A percentile compares a stretch with the other conserved stretches of the same genome.
phyloP scores from a whole-genome alignment of 2,888 invertebrate species.

The Agriopis marginaria region DNA sequence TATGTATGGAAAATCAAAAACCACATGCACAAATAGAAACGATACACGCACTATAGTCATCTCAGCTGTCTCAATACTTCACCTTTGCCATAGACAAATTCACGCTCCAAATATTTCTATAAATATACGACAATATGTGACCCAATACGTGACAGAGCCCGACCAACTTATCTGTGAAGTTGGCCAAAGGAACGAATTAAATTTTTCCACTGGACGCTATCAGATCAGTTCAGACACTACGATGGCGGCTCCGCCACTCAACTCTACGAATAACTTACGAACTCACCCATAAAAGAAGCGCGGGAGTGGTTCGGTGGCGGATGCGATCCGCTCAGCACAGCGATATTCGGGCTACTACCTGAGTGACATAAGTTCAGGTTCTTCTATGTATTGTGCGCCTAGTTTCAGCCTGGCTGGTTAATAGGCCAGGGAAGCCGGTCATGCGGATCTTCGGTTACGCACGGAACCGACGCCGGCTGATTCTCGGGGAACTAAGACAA shows the following conservation, averaged over 20 bases:
- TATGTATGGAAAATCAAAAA: neutral
- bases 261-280: constrained; percentile 36
- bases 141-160: constrained; percentile 41
- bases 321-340: constrained; percentile 59
- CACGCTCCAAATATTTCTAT: constrained; percentile 50
- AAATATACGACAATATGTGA: constrained; percentile 47
- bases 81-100: constrained; percentile 26
- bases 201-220: neutral
- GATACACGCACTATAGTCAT: neutral
- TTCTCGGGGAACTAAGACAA: constrained; percentile 10
- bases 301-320: constrained; percentile 61
- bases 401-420: constrained; percentile 66
- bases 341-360: constrained; percentile 57
- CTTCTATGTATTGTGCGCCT: constrained; percentile 51
- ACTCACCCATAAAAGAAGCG: constrained; percentile 72
- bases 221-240: neutral
- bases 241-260: neutral
- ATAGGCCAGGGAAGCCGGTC: constrained; percentile 70
- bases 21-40: neutral
- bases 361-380: constrained; percentile 58
- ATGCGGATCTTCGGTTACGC: constrained; percentile 54
- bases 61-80: constrained; percentile 21
- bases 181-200: neutral
- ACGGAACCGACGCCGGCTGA: constrained; percentile 15
- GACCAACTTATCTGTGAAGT: neutral